Base-by-base conservation (phyloP, 2,797 vertebrate genomes). In the Paguma larvata region DNA sequence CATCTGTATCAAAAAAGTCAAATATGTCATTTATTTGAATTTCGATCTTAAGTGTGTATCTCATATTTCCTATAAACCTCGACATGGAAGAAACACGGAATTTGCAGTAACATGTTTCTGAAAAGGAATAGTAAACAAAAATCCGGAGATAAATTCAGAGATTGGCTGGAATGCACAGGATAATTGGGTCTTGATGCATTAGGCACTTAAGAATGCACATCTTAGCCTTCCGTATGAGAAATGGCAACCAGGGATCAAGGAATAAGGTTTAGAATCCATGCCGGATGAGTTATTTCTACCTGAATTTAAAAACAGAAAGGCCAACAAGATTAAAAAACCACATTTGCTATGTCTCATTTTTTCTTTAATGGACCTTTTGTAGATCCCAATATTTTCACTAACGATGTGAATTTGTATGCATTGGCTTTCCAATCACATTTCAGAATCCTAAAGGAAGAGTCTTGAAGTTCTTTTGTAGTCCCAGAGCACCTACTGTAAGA, bases 281-380 rank as follows among this genome's bases (percentile, higher is more conserved):
- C 21, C 19, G 63, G 3, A 46, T 70, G 2, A 83, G 14, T 59
- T 79, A 27, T 63, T 93, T 92, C 63, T 62, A 56, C 16, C 4
- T 56, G 6, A 32, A 78, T 94, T 95, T 79, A 73, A 94, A 97
- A 95, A 56, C 27, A 95, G 11, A 79, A 85, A 95, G 32, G 3
- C 1, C 4, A 53, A 68, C 27, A 27, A 51, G 27, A 73, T 82
- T 59, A 95, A 72, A 11, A 4, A 85, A 5, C 10, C 19, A 48
- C 48, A 53, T 68, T 94, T 92, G 19, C 3, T 73, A 12, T 34
- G 65, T 75, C 11, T 41, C 25, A 80, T 70, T 56, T 89, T 6
- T 70, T 25, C 27, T 75, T 79, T 56, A 44, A 59, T 46, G 19
- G 18, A 6, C 63, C 32, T 53, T 86, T 93, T 93, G 3, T 63